Conservation (phyloP, 2,113 vertebrate species). For the Anthoscopus minutus region DNA sequence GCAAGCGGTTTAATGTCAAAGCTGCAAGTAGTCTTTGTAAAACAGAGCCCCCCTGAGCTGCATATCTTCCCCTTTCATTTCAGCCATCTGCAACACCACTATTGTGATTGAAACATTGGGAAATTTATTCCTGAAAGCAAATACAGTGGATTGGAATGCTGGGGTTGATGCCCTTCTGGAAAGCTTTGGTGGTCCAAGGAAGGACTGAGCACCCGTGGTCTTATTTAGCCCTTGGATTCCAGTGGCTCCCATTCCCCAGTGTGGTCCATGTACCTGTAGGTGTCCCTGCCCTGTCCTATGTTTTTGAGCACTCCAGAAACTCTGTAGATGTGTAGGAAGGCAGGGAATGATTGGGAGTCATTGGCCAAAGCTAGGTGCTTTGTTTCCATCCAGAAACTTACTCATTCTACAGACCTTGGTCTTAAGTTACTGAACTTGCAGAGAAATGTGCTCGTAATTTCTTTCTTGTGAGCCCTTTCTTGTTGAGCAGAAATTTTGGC, state of each 20-base stretch:
- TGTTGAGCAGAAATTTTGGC: slow-evolving; percentile 26
- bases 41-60: not conserved
- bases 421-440: not conserved
- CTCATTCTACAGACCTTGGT: not conserved
- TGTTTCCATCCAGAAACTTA: not conserved
- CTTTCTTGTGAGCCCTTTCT: slow-evolving; percentile 5
- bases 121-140: not conserved
- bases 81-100: not conserved
- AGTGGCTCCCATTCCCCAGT: accelerated
- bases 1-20: not conserved
- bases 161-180: not conserved
- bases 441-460: slow-evolving; percentile 20
- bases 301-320: not conserved
- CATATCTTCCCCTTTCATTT: not conserved
- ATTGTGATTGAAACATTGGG: not conserved
- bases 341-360: not conserved
- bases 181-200: not conserved
- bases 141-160: not conserved
- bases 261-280: not conserved
- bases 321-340: not conserved
- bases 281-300: not conserved
- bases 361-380: not conserved
- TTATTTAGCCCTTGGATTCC: not conserved
- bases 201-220: not conserved
- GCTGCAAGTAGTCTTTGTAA: not conserved